Evolutionary conservation across 2,888 invertebrate genomes (phyloP).

Genomic region (Azorinus chamasolen): DNA sequence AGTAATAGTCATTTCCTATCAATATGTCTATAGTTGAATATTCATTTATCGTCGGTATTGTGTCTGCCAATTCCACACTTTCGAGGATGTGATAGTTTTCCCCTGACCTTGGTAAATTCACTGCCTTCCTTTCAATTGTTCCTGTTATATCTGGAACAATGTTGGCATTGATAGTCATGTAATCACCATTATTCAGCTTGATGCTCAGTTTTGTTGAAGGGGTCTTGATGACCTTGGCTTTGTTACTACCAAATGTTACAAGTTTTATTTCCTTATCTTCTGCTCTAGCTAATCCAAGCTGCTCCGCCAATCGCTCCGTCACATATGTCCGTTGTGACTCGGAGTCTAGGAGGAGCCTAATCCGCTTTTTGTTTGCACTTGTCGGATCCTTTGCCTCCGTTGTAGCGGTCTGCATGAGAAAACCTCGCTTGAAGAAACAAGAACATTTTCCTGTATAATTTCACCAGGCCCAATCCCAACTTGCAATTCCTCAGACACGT

Average conservation of each 20-base stretch:
- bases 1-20: slow-evolving; percentile 33
- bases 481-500: not conserved
- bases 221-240: slow-evolving; percentile 27
- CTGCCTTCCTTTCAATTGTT: not conserved
- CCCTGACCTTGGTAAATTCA: not conserved
- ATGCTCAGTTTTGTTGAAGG: slow-evolving; percentile 12
- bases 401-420: slow-evolving; percentile 32
- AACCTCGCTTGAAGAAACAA: slow-evolving; percentile 27
- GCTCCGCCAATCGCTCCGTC: slow-evolving; percentile 20
- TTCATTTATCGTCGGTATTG: slow-evolving; percentile 11
- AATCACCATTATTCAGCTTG: slow-evolving; percentile 1
- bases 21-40: slow-evolving; percentile 13
- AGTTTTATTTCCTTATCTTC: slow-evolving; percentile 8
- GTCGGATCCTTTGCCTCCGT: slow-evolving; percentile 2
- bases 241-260: slow-evolving; percentile 37
- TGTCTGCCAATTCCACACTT: slow-evolving; percentile 24
- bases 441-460: slow-evolving; percentile 12
- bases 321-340: slow-evolving; percentile 36
- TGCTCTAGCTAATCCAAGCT: slow-evolving; percentile 7
- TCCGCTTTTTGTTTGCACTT: not conserved
- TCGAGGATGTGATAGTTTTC: no score
- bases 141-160: slow-evolving; percentile 20
- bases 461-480: not conserved
- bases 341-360: slow-evolving; percentile 24
- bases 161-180: slow-evolving; percentile 3